A percentile compares a stretch with the other conserved stretches of the same genome.
These are phyloP conservation scores for Enteromius paludinosus DNA, from an alignment of 2,797 vertebrate genomes.

Conservation along the genomic window DNA sequence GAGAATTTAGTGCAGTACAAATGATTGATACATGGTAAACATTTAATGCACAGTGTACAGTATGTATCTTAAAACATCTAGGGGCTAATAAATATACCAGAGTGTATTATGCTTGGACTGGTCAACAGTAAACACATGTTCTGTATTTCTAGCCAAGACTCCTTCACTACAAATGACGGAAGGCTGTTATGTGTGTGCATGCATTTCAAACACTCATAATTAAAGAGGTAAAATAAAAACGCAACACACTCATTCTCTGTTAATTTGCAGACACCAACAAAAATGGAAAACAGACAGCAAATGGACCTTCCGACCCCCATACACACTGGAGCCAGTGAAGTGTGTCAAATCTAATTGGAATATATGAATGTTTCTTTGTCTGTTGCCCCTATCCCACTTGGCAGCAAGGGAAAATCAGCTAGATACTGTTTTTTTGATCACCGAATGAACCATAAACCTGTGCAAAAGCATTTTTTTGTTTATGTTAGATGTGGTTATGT, in stretches of 20 bases:
- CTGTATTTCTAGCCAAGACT: constrained; percentile 14
- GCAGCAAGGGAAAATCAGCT: constrained; percentile 60
- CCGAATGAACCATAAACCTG: constrained; percentile 53
- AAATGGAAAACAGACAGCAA: constrained; percentile 73
- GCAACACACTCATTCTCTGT: constrained; percentile 60
- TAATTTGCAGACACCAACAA: constrained; percentile 74
- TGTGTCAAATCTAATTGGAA: constrained; percentile 76
- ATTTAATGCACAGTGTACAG: neutral
- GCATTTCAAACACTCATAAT: constrained; percentile 61
- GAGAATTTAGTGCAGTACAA: neutral
- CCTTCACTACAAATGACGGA: neutral
- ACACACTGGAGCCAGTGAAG: constrained; percentile 66
- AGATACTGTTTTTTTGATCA: constrained; percentile 64
- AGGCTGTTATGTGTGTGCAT: constrained; percentile 16
- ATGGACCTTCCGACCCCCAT: constrained; percentile 61
- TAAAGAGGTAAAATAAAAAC: constrained; percentile 63
- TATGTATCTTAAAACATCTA: neutral
- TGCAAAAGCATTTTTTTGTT: constrained; percentile 45
- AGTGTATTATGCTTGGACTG: neutral
- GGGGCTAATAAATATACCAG: neutral
- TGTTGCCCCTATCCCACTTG: constrained; percentile 65
- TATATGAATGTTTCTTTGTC: constrained; percentile 75
- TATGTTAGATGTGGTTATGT: neutral
- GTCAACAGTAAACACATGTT: neutral
- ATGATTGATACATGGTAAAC: neutral